A percentile compares a stretch with the other conserved stretches of the same genome.
Conservation (phyloP, 2,888 invertebrate species). For the Caenorhabditis panamensis region DNA sequence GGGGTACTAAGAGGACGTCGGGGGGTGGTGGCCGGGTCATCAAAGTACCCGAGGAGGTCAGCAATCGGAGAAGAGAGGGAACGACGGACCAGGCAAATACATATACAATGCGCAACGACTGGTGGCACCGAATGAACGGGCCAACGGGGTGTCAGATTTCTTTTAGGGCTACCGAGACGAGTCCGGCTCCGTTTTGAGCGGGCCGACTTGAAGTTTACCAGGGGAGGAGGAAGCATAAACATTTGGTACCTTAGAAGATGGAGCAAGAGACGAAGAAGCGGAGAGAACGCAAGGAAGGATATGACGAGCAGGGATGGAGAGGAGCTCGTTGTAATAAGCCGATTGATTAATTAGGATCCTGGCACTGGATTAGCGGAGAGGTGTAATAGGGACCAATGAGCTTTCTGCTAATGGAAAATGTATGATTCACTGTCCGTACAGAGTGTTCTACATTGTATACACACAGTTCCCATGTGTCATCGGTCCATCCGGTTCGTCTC, state of each 20-base stretch:
- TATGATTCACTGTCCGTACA: neutral
- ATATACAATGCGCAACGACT: constrained; percentile 55
- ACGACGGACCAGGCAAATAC: constrained; percentile 47
- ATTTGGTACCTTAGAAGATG: constrained; percentile 25
- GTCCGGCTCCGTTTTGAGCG: constrained; percentile 9
- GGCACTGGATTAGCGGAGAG: neutral
- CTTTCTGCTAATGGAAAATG: constrained; percentile 4
- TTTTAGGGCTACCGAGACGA: constrained; percentile 11
- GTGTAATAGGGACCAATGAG: constrained; percentile 14
- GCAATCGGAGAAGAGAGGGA: constrained; percentile 46
- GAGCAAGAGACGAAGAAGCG: neutral
- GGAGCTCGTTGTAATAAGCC: neutral
- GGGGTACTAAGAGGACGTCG: constrained; percentile 26
- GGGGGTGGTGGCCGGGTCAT: constrained; percentile 27
- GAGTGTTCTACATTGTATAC: constrained; percentile 2
- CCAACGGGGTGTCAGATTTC: constrained; percentile 41
- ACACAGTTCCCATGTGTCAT: constrained; percentile 21
- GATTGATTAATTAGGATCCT: neutral
- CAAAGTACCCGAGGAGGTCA: constrained; percentile 52
- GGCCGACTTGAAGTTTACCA: constrained; percentile 4
- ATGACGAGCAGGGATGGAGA: neutral
- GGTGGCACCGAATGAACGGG: constrained; percentile 33
- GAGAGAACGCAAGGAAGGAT: neutral
- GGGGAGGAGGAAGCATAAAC: constrained; percentile 42
- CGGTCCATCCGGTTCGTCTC: constrained; percentile 36